phyloP scores from a whole-genome alignment of 2,888 invertebrate genomes.

The Drosophila rubida region DNA sequence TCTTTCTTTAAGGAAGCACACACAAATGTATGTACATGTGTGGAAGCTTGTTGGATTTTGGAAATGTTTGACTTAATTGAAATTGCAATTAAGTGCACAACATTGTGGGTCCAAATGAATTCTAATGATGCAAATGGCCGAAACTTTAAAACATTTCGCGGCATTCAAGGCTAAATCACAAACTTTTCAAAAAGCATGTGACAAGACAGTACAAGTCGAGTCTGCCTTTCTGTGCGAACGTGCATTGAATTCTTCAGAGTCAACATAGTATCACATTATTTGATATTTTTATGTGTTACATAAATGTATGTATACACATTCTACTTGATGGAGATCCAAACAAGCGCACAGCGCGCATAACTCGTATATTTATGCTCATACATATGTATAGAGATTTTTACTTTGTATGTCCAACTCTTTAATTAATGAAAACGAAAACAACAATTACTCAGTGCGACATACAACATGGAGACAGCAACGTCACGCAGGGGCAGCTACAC shows the following conservation, averaged over 20 bases:
- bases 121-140: conserved; percentile 35
- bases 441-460: conserved; percentile 44
- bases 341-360: background rate
- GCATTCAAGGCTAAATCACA: conserved; percentile 29
- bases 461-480: conserved; percentile 35
- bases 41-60: background rate
- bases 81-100: conserved; percentile 19
- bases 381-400: conserved; percentile 20
- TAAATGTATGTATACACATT: background rate
- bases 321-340: conserved; percentile 1
- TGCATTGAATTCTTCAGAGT: conserved; percentile 25
- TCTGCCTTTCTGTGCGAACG: conserved; percentile 9
- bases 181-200: conserved; percentile 25
- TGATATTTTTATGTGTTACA: conserved; percentile 22
- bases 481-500: conserved; percentile 51
- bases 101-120: conserved; percentile 26
- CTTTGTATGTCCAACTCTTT: conserved; percentile 33
- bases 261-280: conserved; percentile 1
- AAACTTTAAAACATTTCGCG: conserved; percentile 28
- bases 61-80: conserved; percentile 12
- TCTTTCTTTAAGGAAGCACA: background rate
- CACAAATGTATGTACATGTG: background rate
- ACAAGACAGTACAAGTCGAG: conserved; percentile 10
- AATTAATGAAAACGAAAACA: conserved; percentile 65
- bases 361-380: conserved; percentile 3